A percentile compares a stretch with the other conserved stretches of the same genome.
Evolutionary conservation across 92 coral and sea anemone genomes (phyloP).

Genomic region (Epizoanthus scotinus): DNA sequence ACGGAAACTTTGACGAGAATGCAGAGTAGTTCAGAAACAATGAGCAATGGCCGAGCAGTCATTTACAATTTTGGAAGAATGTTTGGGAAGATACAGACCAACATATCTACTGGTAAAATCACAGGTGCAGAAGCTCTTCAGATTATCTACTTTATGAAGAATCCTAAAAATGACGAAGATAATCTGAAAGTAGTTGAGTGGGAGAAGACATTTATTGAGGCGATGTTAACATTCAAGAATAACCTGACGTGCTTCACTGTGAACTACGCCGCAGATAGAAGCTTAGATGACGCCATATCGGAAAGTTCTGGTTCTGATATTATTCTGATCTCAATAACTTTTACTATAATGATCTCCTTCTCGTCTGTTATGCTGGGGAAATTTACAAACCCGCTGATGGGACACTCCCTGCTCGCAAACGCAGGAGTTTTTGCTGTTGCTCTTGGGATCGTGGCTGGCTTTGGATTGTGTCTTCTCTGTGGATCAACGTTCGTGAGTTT

Average conservation of each 20-base stretch:
- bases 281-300: constrained; percentile 70
- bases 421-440: constrained; percentile 70
- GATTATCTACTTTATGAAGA: constrained; percentile 48
- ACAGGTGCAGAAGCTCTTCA: constrained; percentile 46
- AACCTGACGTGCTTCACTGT: constrained; percentile 51
- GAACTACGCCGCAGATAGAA: constrained; percentile 58
- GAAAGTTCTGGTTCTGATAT: constrained; percentile 74
- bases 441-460: constrained; percentile 73
- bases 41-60: constrained; percentile 58
- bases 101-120: constrained; percentile 27
- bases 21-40: constrained; percentile 34
- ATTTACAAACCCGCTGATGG: constrained; percentile 62
- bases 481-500: constrained; percentile 70
- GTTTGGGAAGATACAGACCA: constrained; percentile 39
- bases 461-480: constrained; percentile 65
- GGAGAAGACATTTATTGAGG: constrained; percentile 52
- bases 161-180: constrained; percentile 19
- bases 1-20: constrained; percentile 21
- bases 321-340: constrained; percentile 58
- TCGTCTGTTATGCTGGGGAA: constrained; percentile 65
- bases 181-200: constrained; percentile 45
- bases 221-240: constrained; percentile 29
- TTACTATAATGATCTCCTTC: constrained; percentile 70
- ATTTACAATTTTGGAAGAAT: constrained; percentile 46
- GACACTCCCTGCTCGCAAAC: constrained; percentile 64